Base-by-base conservation (phyloP, 2,888 invertebrate species). In the Thymelicus lineola region DNA sequence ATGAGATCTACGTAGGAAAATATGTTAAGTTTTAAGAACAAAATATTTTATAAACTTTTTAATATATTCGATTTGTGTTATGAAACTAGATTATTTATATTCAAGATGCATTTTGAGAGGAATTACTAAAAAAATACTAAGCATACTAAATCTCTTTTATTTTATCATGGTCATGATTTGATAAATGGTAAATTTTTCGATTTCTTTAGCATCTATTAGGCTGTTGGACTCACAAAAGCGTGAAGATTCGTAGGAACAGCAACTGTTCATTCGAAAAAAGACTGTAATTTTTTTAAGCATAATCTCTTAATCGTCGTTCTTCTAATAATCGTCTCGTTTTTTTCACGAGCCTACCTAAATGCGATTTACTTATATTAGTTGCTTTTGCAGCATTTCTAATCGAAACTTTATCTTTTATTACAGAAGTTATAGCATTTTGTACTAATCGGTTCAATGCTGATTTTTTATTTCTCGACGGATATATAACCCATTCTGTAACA, bases 321-420 rank as follows among this genome's bases (percentile, higher is more conserved):
- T 10, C 35, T 66, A 65, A 53, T 7, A 59, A 48, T 9, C 10
- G 10, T 58, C 48, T 67, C 14, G 67, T 53, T 35, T 45, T 38
- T 63, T 53, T 63, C 36, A 63, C 63, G 6, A 63, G 38, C 14
- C 63, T 63, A 15, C 50, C 48, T 28, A 63, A 63, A 14, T 38
- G 63, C 15, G 63, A 63, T 53, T 63, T 63, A 9, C 63, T 63
- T 14, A 63, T 38, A 17, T 63, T 53, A 17, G 1, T 36, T 38
- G 50, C 36, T 63, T 53, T 63, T 10, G 63, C 63, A 38, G 63
- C 63, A 2, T 53, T 50, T 53, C 63, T 50, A 4, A 63, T 63
- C 17, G 63, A 63, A 12, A 63, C 17, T 17, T 63, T 63, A 36
- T 63, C 50, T 63, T 48, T 63, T 17, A 63, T 50, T 9, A 63